These are phyloP conservation scores for Monarcha castaneiventris DNA, from an alignment of 2,113 vertebrate species.

Conservation along the genomic window DNA sequence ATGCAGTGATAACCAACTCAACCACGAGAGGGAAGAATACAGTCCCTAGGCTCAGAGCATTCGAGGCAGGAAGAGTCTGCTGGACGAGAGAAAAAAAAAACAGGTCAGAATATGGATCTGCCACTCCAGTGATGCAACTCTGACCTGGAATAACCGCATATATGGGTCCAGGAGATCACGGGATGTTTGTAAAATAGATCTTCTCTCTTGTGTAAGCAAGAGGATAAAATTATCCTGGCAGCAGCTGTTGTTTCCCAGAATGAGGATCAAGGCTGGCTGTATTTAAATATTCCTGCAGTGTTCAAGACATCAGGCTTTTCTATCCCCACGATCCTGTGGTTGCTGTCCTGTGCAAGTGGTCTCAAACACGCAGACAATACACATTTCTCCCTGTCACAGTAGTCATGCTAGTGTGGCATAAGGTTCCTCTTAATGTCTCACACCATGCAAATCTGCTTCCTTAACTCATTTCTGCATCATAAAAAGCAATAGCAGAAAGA, in stretches of 20 bases:
- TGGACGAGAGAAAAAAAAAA: not conserved
- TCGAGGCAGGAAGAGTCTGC: not conserved
- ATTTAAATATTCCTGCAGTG: constrained; percentile 25
- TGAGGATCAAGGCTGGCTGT: constrained; percentile 57
- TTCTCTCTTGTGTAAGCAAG: constrained; percentile 63
- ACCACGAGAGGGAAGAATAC: not conserved
- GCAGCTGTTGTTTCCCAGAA: constrained; percentile 66
- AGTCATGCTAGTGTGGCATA: not conserved
- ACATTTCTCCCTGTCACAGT: not conserved
- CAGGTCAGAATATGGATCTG: constrained; percentile 32
- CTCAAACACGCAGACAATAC: not conserved
- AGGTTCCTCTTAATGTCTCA: not conserved
- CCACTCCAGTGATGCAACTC: constrained; percentile 30
- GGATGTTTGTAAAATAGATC: constrained; percentile 68
- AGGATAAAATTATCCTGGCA: constrained; percentile 66
- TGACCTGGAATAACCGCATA: constrained; percentile 56
- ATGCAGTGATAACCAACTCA: not conserved
- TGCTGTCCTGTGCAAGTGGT: not conserved
- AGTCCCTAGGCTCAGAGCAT: not conserved
- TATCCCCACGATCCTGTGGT: not conserved
- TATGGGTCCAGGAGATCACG: constrained; percentile 58
- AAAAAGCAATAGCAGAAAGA: not conserved
- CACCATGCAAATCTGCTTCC: not conserved
- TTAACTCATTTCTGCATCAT: not conserved
- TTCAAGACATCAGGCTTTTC: constrained; percentile 22